Conservation (phyloP, 2,113 vertebrate species). For the Vidua chalybeata region DNA sequence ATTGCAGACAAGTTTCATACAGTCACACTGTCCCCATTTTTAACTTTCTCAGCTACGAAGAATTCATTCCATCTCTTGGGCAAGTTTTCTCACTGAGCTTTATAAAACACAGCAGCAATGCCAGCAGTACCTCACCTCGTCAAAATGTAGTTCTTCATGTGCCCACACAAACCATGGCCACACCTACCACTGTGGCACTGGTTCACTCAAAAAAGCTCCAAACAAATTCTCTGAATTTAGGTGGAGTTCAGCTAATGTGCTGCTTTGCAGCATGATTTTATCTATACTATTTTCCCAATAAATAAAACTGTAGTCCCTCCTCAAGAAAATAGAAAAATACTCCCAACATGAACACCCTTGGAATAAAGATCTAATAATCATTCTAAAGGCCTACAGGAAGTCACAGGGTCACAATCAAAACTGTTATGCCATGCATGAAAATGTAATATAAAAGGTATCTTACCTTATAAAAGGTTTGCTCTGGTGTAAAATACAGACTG, state of each 20-base stretch:
- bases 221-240: neutral
- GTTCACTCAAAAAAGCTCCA: neutral
- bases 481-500: neutral
- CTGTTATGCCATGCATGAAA: neutral
- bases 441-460: neutral
- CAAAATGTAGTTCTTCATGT: neutral
- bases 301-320: neutral
- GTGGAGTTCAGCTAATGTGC: neutral
- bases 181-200: neutral
- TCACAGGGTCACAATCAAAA: neutral
- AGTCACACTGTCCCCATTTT: neutral
- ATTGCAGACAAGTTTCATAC: neutral
- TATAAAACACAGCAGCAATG: neutral
- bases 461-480: neutral
- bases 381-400: neutral
- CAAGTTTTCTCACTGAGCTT: neutral
- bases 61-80: neutral
- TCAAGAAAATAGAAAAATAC: neutral
- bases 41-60: neutral
- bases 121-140: neutral
- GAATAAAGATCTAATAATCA: neutral
- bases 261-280: neutral
- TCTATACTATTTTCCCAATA: neutral
- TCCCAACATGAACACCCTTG: accelerated
- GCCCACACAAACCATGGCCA: neutral